Percentiles rank a stretch among this genome's conserved stretches.
phyloP scores from a whole-genome alignment of 2,888 invertebrate genomes.

The Drosophila stalkeri region DNA sequence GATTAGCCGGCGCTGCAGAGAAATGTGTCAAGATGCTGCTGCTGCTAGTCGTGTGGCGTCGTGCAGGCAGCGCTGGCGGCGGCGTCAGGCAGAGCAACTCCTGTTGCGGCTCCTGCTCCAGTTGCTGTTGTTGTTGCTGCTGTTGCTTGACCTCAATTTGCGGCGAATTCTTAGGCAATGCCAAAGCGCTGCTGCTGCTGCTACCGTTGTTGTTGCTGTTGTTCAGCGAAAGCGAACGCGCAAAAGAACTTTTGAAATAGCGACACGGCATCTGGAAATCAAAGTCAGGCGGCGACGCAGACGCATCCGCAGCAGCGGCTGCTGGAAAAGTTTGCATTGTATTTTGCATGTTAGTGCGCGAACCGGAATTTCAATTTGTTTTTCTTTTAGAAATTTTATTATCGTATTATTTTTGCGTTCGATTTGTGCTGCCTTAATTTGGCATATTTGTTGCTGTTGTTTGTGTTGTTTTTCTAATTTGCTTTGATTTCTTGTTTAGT shows the following conservation, averaged over 20 bases:
- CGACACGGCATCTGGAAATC: constrained; percentile 85
- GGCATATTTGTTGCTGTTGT: constrained; percentile 51
- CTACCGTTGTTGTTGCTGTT: constrained; percentile 77
- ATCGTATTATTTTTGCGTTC: constrained; percentile 15
- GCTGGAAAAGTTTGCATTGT: constrained; percentile 53
- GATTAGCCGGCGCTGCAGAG: constrained; percentile 56
- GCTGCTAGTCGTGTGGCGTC: constrained; percentile 62
- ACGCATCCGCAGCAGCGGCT: constrained; percentile 29
- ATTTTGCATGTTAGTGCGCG: constrained; percentile 44
- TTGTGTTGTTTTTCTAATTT: constrained; percentile 28
- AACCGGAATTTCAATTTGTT: constrained; percentile 36
- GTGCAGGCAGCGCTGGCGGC: constrained; percentile 80
- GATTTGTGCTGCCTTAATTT: constrained; percentile 43
- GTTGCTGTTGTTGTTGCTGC: constrained; percentile 33
- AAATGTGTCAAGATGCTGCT: constrained; percentile 64
- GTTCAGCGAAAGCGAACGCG: constrained; percentile 86
- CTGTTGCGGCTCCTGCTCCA: constrained; percentile 16
- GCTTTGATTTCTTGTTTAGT: constrained; percentile 51
- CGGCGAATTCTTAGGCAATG: constrained; percentile 62
- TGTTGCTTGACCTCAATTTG: constrained; percentile 60
- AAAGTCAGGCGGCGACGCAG: constrained; percentile 80
- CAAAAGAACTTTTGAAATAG: constrained; percentile 87
- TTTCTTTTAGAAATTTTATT: constrained; percentile 24
- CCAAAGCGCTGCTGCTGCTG: constrained; percentile 57
- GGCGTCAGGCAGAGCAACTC: constrained; percentile 55